phyloP scores from a whole-genome alignment of 2,888 invertebrate species.

The Aplocera efformata region DNA sequence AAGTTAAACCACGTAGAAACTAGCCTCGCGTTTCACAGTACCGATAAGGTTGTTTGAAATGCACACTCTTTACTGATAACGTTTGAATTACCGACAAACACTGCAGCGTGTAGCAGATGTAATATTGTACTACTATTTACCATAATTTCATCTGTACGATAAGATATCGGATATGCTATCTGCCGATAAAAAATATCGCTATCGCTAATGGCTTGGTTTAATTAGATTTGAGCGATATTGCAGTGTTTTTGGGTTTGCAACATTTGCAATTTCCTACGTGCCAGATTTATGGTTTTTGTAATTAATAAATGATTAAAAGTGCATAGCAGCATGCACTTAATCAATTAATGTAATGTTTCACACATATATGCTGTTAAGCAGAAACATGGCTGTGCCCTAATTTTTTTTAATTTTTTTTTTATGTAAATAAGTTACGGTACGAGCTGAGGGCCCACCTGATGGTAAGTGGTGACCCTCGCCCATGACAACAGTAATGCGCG shows the following conservation, averaged over 20 bases:
- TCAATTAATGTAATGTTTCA: no score
- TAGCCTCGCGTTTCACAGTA: conserved; percentile 13
- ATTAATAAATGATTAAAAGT: no score
- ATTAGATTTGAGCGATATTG: conserved; percentile 43
- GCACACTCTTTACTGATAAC: conserved; percentile 47
- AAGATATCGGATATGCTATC: conserved; percentile 41
- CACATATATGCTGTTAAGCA: no score
- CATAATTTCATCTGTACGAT: conserved; percentile 59
- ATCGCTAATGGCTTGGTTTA: conserved; percentile 39
- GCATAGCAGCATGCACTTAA: no score
- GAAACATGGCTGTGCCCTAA: no score
- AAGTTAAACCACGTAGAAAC: conserved; percentile 23
- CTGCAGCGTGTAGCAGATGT: conserved; percentile 43
- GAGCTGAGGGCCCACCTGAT: no score
- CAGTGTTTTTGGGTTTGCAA: conserved; percentile 15
- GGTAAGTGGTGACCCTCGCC: no score
- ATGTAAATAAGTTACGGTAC: no score
- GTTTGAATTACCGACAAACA: conserved; percentile 36
- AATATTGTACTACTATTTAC: conserved; percentile 47
- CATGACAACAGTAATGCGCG: no score
- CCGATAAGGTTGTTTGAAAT: conserved; percentile 44
- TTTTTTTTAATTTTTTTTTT: no score
- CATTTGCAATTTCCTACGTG: no score
- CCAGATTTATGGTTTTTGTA: no score
- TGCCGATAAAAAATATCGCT: conserved; percentile 37